Evolutionary conservation across 2,113 vertebrate species (phyloP).

Genomic region (Tonatia bakeri): DNA sequence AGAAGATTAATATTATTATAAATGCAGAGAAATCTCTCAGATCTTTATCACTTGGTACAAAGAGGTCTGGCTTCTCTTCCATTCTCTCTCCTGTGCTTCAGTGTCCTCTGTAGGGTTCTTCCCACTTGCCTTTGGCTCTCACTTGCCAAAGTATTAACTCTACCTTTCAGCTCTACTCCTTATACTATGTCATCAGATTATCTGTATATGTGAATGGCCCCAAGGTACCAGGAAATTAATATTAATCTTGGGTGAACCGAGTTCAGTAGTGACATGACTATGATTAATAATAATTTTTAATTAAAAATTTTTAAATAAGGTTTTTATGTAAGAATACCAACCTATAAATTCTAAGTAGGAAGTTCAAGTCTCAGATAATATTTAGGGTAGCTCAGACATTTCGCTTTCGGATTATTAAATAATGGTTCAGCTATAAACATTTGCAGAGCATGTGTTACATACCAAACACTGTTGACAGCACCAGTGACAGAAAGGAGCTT

Average conservation of each 20-base stretch:
- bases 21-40: slow-evolving; percentile 29
- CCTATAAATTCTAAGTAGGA: slow-evolving; percentile 1
- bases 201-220: neutral
- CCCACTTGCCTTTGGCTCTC: neutral
- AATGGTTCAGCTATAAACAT: neutral
- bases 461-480: neutral
- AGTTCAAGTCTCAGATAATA: neutral
- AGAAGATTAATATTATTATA: slow-evolving; percentile 17
- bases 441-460: neutral
- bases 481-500: neutral
- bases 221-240: slow-evolving; percentile 21
- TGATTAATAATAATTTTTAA: slow-evolving; percentile 1
- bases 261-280: neutral
- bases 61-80: neutral
- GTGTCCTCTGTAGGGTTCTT: neutral
- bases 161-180: neutral
- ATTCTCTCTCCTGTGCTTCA: neutral
- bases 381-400: neutral
- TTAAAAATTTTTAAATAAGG: neutral
- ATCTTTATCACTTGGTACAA: neutral
- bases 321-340: slow-evolving; percentile 11
- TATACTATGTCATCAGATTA: neutral
- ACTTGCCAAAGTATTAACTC: slow-evolving; percentile 1
- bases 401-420: slow-evolving; percentile 24
- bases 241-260: neutral